Evolutionary conservation across 2,797 vertebrate genomes (phyloP).

Genomic region (Tragopan temminckii): DNA sequence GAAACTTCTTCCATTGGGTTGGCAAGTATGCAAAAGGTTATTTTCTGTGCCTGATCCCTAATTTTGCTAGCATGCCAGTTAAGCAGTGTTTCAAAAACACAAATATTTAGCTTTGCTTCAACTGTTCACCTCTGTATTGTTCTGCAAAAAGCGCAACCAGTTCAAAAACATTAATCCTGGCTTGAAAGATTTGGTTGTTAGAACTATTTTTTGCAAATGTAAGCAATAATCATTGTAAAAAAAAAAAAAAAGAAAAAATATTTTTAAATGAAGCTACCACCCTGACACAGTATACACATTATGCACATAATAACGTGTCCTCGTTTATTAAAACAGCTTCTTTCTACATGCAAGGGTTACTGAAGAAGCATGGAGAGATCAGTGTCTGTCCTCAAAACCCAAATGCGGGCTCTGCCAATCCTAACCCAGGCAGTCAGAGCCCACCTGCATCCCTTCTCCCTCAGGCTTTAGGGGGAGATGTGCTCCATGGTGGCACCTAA

Average conservation of each 20-base stretch:
- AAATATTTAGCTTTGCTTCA: background rate
- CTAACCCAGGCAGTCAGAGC: background rate
- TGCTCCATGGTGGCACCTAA: background rate
- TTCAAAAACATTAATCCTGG: background rate
- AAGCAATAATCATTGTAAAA: background rate
- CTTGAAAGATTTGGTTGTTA: background rate
- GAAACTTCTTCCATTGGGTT: background rate
- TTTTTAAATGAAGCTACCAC: background rate
- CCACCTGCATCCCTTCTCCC: background rate
- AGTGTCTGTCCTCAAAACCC: background rate
- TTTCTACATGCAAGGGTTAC: background rate
- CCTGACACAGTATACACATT: fast-evolving
- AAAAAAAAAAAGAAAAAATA: fast-evolving
- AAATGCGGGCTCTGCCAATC: background rate
- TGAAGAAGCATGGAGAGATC: background rate
- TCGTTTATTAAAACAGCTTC: background rate
- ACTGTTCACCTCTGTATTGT: background rate
- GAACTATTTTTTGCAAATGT: fast-evolving
- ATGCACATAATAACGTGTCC: background rate
- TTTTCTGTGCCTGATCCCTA: background rate
- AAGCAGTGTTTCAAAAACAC: background rate
- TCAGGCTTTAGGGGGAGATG: background rate
- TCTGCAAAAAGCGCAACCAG: background rate
- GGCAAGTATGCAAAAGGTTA: background rate
- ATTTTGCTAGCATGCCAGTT: background rate